phyloP scores from a whole-genome alignment of 2,888 invertebrate species.

The Callosobruchus maculatus region DNA sequence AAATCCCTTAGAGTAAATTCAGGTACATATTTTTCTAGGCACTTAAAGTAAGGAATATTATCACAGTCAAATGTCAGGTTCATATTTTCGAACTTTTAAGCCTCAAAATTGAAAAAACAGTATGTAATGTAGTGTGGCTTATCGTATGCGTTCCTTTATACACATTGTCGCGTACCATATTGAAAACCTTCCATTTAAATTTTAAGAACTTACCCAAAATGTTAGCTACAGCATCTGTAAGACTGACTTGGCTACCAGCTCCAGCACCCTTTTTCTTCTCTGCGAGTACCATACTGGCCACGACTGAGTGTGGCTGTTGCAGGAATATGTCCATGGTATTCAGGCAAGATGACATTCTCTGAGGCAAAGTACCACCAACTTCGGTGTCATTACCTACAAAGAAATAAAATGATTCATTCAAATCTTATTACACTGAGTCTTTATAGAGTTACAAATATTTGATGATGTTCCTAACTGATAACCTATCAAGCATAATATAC shows the following conservation, averaged over 20 bases:
- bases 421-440: background rate
- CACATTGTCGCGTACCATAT: no score
- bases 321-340: conserved; percentile 85
- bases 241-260: conserved; percentile 57
- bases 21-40: no score
- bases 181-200: no score
- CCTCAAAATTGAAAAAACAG: no score
- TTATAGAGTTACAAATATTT: no score
- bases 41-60: no score
- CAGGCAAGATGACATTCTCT: conserved; percentile 91
- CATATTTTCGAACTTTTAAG: no score
- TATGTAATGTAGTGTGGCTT: no score
- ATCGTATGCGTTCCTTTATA: no score
- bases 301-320: conserved; percentile 80
- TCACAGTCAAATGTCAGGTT: no score
- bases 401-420: background rate
- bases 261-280: conserved; percentile 69
- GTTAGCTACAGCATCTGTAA: conserved; percentile 80
- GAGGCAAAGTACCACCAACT: conserved; percentile 94
- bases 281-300: conserved; percentile 82
- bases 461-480: no score
- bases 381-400: conserved; percentile 69
- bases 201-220: conserved; percentile 58
- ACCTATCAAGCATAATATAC: background rate
- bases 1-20: no score